A percentile compares a stretch with the other conserved stretches of the same genome.
These are phyloP conservation scores for Hydractinia symbiolongicarpus DNA, from an alignment of 30 jellyfish, hydroid and myxozoan species.

Conservation along the genomic window DNA sequence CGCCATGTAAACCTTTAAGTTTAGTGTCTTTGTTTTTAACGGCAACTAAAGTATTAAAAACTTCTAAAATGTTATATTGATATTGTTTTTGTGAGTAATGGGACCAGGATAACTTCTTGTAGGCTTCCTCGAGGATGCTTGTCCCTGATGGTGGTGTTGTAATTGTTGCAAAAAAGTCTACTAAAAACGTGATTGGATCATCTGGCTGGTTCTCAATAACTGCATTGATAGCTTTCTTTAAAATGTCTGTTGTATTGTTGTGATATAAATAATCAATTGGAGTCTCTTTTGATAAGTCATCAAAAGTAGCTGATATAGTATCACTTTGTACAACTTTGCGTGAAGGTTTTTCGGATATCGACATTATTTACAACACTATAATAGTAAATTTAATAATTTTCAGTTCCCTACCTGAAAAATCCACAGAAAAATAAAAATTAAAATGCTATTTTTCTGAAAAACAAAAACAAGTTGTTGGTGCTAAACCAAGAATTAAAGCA, in stretches of 20 bases:
- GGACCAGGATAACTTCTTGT: conserved; percentile 26
- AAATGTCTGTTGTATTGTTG: conserved; percentile 29
- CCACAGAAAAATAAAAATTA: no score
- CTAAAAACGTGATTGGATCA: conserved; percentile 61
- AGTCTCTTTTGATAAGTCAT: conserved; percentile 17
- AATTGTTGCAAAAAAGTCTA: conserved; percentile 41
- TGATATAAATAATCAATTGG: conserved; percentile 59
- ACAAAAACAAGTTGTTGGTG: no score
- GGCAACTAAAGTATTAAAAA: conserved; percentile 42
- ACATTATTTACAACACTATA: background rate
- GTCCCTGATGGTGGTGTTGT: conserved; percentile 20
- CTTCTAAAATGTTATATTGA: conserved; percentile 50
- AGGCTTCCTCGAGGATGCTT: conserved; percentile 36
- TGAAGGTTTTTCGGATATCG: conserved; percentile 1
- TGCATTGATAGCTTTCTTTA: conserved; percentile 32
- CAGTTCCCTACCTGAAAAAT: no score
- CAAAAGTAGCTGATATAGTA: background rate
- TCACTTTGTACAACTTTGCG: background rate
- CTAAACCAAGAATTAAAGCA: no score
- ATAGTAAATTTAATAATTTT: background rate
- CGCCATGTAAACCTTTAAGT: conserved; percentile 34
- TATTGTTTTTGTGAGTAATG: conserved; percentile 31
- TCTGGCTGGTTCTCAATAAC: conserved; percentile 57
- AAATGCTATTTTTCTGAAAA: no score
- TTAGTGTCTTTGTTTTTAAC: conserved; percentile 54